phyloP scores from a whole-genome alignment of 2,797 vertebrate genomes.

The Anisognathus igniventris region DNA sequence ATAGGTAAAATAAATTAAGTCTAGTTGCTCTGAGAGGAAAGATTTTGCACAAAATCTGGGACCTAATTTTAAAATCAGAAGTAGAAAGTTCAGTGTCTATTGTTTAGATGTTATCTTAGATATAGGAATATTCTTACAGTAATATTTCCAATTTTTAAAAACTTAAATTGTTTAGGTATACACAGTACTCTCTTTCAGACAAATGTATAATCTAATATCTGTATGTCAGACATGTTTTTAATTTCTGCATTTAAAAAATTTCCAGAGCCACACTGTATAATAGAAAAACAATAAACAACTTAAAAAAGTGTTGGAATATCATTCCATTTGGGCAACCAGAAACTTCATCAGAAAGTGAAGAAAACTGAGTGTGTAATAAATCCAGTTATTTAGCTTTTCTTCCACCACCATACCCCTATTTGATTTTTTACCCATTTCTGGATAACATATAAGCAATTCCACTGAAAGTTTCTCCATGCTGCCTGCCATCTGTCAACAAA shows the following conservation, averaged over 20 bases:
- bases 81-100: not conserved
- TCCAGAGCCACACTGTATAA: not conserved
- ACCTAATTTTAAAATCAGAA: not conserved
- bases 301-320: not conserved
- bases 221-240: not conserved
- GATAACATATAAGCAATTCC: conserved; percentile 39
- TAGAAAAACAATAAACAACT: not conserved
- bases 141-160: not conserved
- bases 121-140: not conserved
- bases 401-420: not conserved
- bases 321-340: not conserved
- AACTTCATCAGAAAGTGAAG: not conserved
- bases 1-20: not conserved
- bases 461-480: conserved; percentile 54
- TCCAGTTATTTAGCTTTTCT: not conserved
- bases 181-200: not conserved
- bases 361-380: not conserved
- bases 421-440: conserved; percentile 15
- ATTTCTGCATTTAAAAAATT: not conserved
- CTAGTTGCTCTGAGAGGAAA: not conserved
- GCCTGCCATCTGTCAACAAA: conserved; percentile 65
- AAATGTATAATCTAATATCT: not conserved
- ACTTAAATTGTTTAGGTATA: not conserved
- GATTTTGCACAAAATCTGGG: not conserved
- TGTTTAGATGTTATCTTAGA: not conserved